Evolutionary conservation across 2,797 vertebrate species (phyloP).

Genomic region (Hydrolagus colliei): DNA sequence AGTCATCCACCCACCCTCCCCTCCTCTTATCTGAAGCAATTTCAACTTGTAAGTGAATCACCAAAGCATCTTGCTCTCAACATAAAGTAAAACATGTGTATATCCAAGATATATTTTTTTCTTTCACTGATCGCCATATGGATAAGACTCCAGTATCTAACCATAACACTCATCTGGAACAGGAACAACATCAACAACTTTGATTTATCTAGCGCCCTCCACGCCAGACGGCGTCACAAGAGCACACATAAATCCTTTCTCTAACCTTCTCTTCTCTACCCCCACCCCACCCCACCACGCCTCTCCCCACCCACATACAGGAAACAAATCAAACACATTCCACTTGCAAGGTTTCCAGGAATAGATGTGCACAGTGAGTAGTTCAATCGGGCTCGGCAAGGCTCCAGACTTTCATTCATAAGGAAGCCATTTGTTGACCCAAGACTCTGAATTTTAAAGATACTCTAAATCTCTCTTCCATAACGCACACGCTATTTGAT

Average conservation of each 20-base stretch:
- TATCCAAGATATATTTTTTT: background rate
- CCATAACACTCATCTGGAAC: background rate
- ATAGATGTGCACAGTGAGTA: background rate
- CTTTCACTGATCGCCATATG: background rate
- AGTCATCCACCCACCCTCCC: background rate
- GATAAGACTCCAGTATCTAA: background rate
- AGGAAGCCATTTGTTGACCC: background rate
- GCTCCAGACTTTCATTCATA: background rate
- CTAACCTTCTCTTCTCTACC: too few species aligned
- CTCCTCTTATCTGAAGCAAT: background rate
- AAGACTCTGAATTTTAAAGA: conserved; percentile 8
- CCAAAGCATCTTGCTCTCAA: background rate
- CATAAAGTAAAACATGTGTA: background rate
- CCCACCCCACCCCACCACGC: too few species aligned
- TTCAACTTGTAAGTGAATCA: background rate
- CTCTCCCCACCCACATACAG: too few species aligned
- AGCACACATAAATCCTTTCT: too few species aligned
- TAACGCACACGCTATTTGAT: background rate
- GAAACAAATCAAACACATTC: background rate
- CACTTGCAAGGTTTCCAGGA: background rate
- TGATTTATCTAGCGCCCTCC: too few species aligned
- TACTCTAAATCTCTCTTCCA: background rate
- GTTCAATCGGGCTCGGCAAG: background rate
- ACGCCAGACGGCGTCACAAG: too few species aligned
- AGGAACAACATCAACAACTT: background rate